Base-by-base conservation (phyloP, 2,797 vertebrate species). In the Chelmon rostratus region DNA sequence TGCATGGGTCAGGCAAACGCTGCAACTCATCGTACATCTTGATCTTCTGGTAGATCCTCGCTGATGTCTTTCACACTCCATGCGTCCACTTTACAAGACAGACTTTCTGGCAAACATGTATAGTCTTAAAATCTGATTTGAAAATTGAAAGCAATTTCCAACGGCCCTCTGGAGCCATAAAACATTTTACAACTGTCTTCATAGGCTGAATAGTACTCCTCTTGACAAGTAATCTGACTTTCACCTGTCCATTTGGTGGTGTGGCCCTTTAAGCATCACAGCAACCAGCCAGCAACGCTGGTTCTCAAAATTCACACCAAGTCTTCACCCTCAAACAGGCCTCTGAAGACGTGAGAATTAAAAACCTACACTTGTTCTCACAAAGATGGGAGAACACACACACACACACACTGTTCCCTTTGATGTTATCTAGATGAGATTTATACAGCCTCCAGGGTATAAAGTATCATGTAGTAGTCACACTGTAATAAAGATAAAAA, bases 401-500 rank as follows among this genome's bases (percentile, higher is more conserved):
- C 52, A 19, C 13, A 21, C 3, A 31, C 56, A 31, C 25, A 33
- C 16, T n/a, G n/a, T n/a, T n/a, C n/a, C 19, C 35, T 59, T 50
- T 59, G 46, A 13, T 52, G 9, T 67, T 23, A 67, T 67, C 33
- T 46, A 21, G 28, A 49, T 38, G 33, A 74, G 53, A 5, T 12
- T 11, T 31, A 18, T 31, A 59, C 7, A 25, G 23, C 23, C 31
- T 15, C 37, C 12, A 40, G 16, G 35, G 23, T 53, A 58, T 35
- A 13, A 37, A 8, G 42, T 70, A 38, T 49, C n/a, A 19, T 19
- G 25, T n/a, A 47, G 6, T 21, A 64, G 25, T 37, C 38, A 46
- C 18, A 40, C 47, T 40, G 11, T 37, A 31, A 62, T 63, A 63
- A 73, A 73, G 59, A 63, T 54, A 28, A 35, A 61, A 8, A 52